A percentile compares a stretch with the other conserved stretches of the same genome.
phyloP scores from a whole-genome alignment of 2,113 vertebrate genomes.

The Daboia siamensis region DNA sequence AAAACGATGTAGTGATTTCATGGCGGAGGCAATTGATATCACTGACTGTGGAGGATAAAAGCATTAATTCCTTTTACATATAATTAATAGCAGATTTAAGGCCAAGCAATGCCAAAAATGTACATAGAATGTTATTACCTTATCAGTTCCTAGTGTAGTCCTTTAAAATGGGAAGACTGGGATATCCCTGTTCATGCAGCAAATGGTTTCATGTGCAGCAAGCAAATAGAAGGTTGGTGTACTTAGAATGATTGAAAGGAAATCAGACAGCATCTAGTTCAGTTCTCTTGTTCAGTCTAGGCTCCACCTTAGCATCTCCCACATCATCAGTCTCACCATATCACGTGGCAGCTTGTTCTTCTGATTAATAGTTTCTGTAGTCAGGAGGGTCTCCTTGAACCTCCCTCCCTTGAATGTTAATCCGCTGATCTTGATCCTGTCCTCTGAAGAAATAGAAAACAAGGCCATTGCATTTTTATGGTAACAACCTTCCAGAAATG shows the following conservation, averaged over 20 bases:
- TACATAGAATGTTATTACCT: neutral
- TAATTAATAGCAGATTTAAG: neutral
- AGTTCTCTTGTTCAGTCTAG: neutral
- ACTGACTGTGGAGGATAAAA: neutral
- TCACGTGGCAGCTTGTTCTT: neutral
- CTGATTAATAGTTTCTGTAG: neutral
- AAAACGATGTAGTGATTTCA: neutral
- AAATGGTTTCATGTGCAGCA: neutral
- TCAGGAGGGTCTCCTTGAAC: neutral
- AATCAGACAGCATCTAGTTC: neutral
- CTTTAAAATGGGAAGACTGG: neutral
- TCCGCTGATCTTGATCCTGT: neutral
- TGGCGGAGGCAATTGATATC: neutral
- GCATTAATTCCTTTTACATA: neutral
- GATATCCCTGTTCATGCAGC: neutral
- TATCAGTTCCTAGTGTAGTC: neutral
- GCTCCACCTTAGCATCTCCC: neutral
- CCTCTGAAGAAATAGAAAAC: neutral
- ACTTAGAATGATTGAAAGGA: neutral
- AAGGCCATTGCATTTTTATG: neutral
- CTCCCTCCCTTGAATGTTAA: neutral
- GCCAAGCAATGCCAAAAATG: neutral
- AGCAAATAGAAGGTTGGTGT: neutral
- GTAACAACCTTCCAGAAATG: neutral
- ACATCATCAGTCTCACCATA: neutral